Evolutionary conservation across 2,797 vertebrate genomes (phyloP).

Genomic region (Gymnoscopelus microlampas): DNA sequence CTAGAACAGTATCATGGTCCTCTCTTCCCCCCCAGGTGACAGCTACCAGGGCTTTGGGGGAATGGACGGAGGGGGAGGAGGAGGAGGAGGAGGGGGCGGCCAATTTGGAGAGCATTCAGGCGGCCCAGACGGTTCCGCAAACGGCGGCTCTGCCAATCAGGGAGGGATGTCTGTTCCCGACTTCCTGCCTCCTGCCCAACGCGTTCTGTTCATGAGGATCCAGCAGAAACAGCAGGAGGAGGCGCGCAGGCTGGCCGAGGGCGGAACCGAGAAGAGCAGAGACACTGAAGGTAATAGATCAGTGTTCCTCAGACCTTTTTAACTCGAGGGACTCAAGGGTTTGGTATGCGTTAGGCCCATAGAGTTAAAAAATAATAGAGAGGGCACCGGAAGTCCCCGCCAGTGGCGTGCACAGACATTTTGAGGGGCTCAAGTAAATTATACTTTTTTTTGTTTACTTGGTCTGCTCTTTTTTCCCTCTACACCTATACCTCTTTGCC

Average conservation of each 20-base stretch:
- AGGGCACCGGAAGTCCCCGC: no score
- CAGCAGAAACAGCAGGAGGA: conserved; percentile 97
- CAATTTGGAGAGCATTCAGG: conserved; percentile 72
- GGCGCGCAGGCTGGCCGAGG: conserved; percentile 88
- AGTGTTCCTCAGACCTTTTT: no score
- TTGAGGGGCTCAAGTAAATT: no score
- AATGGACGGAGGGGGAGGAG: conserved; percentile 67
- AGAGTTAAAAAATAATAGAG: no score
- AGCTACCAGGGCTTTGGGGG: conserved; percentile 83
- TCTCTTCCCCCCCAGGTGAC: conserved; percentile 72
- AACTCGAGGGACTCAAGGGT: no score
- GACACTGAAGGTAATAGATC: conserved; percentile 86
- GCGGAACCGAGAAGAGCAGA: conserved; percentile 74
- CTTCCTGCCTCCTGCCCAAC: conserved; percentile 93
- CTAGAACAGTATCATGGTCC: no score
- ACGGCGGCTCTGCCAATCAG: conserved; percentile 67
- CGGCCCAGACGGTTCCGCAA: conserved; percentile 65
- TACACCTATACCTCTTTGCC: no score
- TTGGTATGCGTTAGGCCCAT: no score
- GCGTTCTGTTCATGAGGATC: conserved; percentile 93
- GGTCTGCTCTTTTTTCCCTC: no score
- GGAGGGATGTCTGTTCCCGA: conserved; percentile 86
- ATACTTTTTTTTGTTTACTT: no score
- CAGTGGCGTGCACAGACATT: no score
- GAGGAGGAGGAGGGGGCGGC: conserved; percentile 53